phyloP scores from a whole-genome alignment of 2,888 invertebrate genomes.

The Caenorhabditis wallacei region DNA sequence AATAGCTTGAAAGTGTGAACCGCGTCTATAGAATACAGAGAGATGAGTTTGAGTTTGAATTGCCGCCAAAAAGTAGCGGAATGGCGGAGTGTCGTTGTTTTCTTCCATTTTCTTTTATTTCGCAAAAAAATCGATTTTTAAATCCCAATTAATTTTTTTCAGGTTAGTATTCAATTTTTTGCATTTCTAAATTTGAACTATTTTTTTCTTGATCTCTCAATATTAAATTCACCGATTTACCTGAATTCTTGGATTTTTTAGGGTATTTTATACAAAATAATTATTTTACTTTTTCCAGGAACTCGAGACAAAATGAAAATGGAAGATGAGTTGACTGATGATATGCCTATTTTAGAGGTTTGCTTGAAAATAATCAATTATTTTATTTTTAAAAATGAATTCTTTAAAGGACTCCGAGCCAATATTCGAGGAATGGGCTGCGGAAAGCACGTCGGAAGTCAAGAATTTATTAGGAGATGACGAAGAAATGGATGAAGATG shows the following conservation, averaged over 20 bases:
- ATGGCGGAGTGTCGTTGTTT: slow-evolving; percentile 52
- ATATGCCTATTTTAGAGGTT: not conserved
- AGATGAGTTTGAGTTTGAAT: slow-evolving; percentile 7
- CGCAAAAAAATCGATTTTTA: not conserved
- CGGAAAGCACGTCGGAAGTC: slow-evolving; percentile 16
- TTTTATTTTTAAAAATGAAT: not conserved
- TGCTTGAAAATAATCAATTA: not conserved
- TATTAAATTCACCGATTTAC: too few species aligned
- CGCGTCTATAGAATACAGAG: too few species aligned
- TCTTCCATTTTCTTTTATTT: slow-evolving; percentile 13
- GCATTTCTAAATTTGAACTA: not conserved
- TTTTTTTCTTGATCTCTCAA: not conserved
- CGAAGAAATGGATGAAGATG: not conserved
- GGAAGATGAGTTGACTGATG: not conserved
- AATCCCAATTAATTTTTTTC: not conserved
- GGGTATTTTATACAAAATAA: too few species aligned
- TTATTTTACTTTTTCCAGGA: not conserved
- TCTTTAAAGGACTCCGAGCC: slow-evolving; percentile 33
- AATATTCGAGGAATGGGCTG: slow-evolving; percentile 55
- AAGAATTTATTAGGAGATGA: slow-evolving; percentile 18
- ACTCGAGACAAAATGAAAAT: not conserved
- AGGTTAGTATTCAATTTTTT: too few species aligned
- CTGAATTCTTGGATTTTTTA: too few species aligned
- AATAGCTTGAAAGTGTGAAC: too few species aligned
- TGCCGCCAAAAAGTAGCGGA: slow-evolving; percentile 25